Evolutionary conservation across 2,888 invertebrate genomes (phyloP), one percentile per base, ranked within the genome.

Genomic region (Drosophila robusta): DNA sequence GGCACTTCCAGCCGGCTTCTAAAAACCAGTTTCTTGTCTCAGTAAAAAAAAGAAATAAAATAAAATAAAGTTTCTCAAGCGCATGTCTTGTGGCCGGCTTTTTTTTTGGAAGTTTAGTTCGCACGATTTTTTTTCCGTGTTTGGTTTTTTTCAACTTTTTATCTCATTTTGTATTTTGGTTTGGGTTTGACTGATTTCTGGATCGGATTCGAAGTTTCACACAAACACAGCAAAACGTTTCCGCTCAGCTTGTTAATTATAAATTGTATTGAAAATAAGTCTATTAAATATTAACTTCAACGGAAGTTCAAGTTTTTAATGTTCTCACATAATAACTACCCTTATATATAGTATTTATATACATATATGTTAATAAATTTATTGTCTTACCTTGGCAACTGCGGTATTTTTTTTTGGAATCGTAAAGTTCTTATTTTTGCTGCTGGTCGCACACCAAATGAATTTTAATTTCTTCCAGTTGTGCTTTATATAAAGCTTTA

Each of bases 1-100:
- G 34, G 54, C 49, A 47, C 44, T 46, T 58, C 49, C 58, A 73
- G 81, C 83, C 89, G 83, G 83, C 89, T 80, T 76, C 64, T 55
- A 58, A 42, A 87, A 89, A 84, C 83, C 78, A 63, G 83, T 84
- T 84, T 87, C 85, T 74, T 70, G 68, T 87, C 81, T 69, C 81
- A 66, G 78, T 68, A 69, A 77, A 57, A 70, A 60, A 61, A 44
- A 54, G 32, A 55, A 34, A 39, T 22, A 41, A 57, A 71, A 57
- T 70, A 75, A 51, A 58, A 41, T 54, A 68, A 89, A 87, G 88
- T 89, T 84, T 89, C 83, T 84, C 83, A 84, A 78, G 82, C 89
- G 66, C 65, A 68, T 67, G 70, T 74, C 81, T 71, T 58, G 70
- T 63, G 89, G 75, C 78, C 65, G 60, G 68, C 62, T 52, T 77